Evolutionary conservation across 2,888 invertebrate species (phyloP).

Genomic region (Drosophila fungiperda): DNA sequence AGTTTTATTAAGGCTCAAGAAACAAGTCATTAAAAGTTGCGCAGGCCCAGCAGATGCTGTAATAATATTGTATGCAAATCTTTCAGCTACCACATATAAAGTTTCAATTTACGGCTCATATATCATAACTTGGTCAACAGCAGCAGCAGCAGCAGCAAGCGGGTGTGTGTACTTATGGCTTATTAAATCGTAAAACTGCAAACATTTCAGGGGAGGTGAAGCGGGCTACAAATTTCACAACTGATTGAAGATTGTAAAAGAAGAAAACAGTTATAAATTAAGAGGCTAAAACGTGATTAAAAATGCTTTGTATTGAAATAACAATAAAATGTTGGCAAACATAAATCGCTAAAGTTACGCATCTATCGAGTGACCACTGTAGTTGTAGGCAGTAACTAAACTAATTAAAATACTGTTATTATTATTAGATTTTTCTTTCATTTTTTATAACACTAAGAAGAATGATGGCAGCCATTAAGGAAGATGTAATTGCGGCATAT

Average conservation of each 20-base stretch:
- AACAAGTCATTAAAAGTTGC: slow-evolving; percentile 69
- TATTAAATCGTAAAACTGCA: slow-evolving; percentile 72
- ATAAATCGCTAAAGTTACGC: neutral
- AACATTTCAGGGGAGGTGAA: slow-evolving; percentile 27
- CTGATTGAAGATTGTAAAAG: slow-evolving; percentile 14
- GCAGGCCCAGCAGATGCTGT: slow-evolving; percentile 66
- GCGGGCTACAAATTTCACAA: slow-evolving; percentile 31
- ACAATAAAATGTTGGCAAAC: neutral
- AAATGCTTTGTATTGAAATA: neutral
- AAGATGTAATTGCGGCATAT: slow-evolving; percentile 15
- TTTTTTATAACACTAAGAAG: slow-evolving; percentile 1
- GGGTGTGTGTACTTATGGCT: slow-evolving; percentile 53
- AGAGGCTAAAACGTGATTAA: neutral
- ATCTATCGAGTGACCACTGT: neutral
- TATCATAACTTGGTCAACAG: slow-evolving; percentile 73
- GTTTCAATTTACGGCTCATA: slow-evolving; percentile 78
- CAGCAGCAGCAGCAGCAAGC: slow-evolving; percentile 3
- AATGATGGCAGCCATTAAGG: slow-evolving; percentile 17
- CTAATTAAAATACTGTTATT: slow-evolving; percentile 7
- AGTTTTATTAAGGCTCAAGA: slow-evolving; percentile 56
- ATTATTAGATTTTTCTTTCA: neutral
- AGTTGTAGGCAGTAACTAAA: slow-evolving; percentile 1
- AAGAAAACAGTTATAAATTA: neutral
- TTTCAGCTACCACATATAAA: slow-evolving; percentile 68
- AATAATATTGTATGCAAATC: slow-evolving; percentile 78